Percentiles rank a stretch among this genome's conserved stretches.
phyloP scores from a whole-genome alignment of 2,888 invertebrate genomes.

The Leucoma salicis region DNA sequence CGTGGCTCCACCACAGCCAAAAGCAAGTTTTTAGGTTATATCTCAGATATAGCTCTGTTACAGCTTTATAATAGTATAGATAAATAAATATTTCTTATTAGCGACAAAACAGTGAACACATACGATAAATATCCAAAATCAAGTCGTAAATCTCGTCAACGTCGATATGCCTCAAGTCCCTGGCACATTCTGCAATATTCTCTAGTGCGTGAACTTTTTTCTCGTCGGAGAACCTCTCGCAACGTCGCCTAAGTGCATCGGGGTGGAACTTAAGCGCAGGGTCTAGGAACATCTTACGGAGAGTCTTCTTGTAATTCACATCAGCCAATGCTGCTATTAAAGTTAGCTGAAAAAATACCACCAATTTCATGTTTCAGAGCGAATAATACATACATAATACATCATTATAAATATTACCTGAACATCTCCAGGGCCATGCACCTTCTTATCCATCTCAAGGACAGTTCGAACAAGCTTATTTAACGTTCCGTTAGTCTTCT shows the following conservation, averaged over 20 bases:
- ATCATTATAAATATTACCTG: too few species aligned
- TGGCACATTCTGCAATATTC: slow-evolving; percentile 56
- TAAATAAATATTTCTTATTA: too few species aligned
- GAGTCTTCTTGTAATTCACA: slow-evolving; percentile 72
- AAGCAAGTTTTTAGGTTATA: too few species aligned
- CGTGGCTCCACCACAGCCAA: too few species aligned
- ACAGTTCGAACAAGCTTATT: slow-evolving; percentile 56
- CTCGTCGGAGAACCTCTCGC: slow-evolving; percentile 70
- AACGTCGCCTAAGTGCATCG: slow-evolving; percentile 74
- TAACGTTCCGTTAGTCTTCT: slow-evolving; percentile 45
- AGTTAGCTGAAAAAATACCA: slow-evolving; percentile 66
- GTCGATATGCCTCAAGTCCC: slow-evolving; percentile 58
- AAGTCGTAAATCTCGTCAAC: slow-evolving; percentile 63
- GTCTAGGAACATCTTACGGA: slow-evolving; percentile 75
- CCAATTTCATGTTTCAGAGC: too few species aligned
- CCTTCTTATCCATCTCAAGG: slow-evolving; percentile 51
- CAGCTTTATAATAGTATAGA: too few species aligned
- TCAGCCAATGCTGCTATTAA: slow-evolving; percentile 80
- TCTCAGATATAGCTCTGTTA: too few species aligned
- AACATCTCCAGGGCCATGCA: slow-evolving; percentile 65
- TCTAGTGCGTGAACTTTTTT: slow-evolving; percentile 58
- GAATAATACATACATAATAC: too few species aligned
- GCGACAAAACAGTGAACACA: slow-evolving; percentile 37
- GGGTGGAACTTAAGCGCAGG: slow-evolving; percentile 78
- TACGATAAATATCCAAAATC: slow-evolving; percentile 76